A percentile compares a stretch with the other conserved stretches of the same genome.
phyloP scores from a whole-genome alignment of 1,140 invertebrate genomes.

The Adoxophyes honmai region DNA sequence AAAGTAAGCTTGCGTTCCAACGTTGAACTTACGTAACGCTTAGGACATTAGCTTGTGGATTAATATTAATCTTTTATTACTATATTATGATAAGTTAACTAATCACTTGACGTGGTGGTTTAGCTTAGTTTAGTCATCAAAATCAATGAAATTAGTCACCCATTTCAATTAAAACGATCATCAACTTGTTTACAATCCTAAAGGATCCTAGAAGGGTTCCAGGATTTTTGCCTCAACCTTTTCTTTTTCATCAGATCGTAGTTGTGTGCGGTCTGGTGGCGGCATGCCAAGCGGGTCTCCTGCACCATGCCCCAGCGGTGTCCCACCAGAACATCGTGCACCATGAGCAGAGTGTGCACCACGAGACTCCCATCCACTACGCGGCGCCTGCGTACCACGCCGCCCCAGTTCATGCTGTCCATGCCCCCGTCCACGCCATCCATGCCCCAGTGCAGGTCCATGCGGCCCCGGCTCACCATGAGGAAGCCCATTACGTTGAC shows the following conservation, averaged over 20 bases:
- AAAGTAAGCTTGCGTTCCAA: constrained; percentile 50
- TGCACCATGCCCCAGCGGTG: constrained; percentile 66
- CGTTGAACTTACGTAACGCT: constrained; percentile 24
- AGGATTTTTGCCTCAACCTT: background rate
- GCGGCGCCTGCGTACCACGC: constrained; percentile 23
- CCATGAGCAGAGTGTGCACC: constrained; percentile 51
- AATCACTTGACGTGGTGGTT: no score
- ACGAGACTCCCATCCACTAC: constrained; percentile 53
- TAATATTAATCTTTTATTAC: background rate
- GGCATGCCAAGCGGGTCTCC: constrained; percentile 59
- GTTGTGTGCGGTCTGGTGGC: constrained; percentile 52
- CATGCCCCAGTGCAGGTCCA: no score
- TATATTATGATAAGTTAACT: background rate
- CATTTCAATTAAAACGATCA: no score
- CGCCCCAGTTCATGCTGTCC: constrained; percentile 15
- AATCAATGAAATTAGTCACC: no score
- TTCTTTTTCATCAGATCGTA: constrained; percentile 43
- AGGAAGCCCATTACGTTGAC: constrained; percentile 59
- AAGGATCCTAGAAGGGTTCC: no score
- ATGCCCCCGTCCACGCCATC: constrained; percentile 24
- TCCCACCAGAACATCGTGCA: constrained; percentile 64
- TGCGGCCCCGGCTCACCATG: constrained; percentile 33
- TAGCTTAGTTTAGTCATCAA: no score
- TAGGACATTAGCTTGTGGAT: constrained; percentile 19
- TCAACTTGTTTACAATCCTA: no score